A percentile compares a stretch with the other conserved stretches of the same genome.
Conservation (phyloP, 2,113 vertebrate genomes). For the Megatriorchis doriae region DNA sequence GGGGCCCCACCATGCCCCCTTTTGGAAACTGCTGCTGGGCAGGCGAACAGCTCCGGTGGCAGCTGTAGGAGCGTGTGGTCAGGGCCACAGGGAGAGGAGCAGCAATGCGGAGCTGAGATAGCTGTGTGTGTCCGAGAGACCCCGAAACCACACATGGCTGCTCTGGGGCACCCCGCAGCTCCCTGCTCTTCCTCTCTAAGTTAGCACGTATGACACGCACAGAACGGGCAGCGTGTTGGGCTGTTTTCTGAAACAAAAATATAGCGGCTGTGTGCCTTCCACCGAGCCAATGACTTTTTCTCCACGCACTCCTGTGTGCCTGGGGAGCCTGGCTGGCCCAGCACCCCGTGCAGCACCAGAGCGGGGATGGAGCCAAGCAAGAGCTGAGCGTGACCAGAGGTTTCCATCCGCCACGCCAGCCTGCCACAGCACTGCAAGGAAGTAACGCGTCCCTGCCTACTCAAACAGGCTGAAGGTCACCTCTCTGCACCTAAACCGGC, state of each 20-base stretch:
- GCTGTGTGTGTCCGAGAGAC: rapidly evolving
- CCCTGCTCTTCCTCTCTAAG: background rate
- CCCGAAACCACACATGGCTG: rapidly evolving
- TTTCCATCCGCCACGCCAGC: conserved; percentile 17
- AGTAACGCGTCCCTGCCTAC: background rate
- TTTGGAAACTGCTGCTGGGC: background rate
- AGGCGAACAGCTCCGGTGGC: background rate
- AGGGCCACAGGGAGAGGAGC: background rate
- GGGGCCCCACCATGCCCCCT: no score
- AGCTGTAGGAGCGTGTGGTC: background rate
- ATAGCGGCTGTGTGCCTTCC: background rate
- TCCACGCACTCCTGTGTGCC: background rate
- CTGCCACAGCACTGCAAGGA: background rate
- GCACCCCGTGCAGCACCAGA: background rate
- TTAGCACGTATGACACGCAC: background rate
- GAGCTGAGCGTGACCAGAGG: background rate
- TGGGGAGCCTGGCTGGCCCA: background rate
- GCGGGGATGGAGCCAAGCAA: background rate
- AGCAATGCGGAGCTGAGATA: rapidly evolving
- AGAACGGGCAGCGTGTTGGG: background rate
- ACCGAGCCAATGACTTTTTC: background rate
- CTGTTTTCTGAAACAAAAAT: background rate
- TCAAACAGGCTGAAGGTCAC: background rate
- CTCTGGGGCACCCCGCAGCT: rapidly evolving
- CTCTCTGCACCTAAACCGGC: background rate